Base-by-base conservation (phyloP, 1,140 invertebrate species). In the Lepeophtheirus salmonis region DNA sequence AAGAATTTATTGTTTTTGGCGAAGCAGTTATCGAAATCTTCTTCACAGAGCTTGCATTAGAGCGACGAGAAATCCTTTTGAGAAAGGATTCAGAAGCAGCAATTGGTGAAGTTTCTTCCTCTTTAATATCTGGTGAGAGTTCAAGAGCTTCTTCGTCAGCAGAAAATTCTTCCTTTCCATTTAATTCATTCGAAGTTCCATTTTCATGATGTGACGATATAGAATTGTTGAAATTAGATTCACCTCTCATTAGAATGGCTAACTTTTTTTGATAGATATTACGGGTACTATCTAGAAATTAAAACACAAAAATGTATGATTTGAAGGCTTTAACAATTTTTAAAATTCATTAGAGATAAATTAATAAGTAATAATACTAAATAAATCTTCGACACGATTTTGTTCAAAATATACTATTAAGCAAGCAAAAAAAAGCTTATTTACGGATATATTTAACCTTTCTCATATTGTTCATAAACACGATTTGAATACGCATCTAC, bases 191-290 rank as follows among this genome's bases (percentile, higher is more conserved):
- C 17, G 16, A 25, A 56, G 41, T 22, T 4, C n/a, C 48, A 25
- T 16, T 20, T 25, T 59, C 22, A 18, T 23, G 2, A 10, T 24
- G 1, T 16, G 14, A 18, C 23, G 12, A 14, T 50, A 26, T 18
- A n/a, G 20, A 2, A 61, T 49, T 56, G 25, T 30, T 49, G 20
- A 20, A 12, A 26, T 24, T 22, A 30, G 61, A 25, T 20, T 51
- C 61, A 23, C 54, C 54, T 30, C 54, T 26, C 62, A 63, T 23
- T 17, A 63, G 21, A 10, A 49, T 30, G 4, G 60, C 62, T 24
- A 63, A 48, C 53, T 63, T 63, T 16, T 60, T 54, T 30, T 56
- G 58, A 49, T 63, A 63, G 17, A 62, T 41, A 18, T 21, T 26
- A 13, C 62, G 49, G 1, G 62, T 63, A 14, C 48, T 54, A 24